Conservation (phyloP, 2,797 vertebrate genomes). For the Takifugu ocellatus region DNA sequence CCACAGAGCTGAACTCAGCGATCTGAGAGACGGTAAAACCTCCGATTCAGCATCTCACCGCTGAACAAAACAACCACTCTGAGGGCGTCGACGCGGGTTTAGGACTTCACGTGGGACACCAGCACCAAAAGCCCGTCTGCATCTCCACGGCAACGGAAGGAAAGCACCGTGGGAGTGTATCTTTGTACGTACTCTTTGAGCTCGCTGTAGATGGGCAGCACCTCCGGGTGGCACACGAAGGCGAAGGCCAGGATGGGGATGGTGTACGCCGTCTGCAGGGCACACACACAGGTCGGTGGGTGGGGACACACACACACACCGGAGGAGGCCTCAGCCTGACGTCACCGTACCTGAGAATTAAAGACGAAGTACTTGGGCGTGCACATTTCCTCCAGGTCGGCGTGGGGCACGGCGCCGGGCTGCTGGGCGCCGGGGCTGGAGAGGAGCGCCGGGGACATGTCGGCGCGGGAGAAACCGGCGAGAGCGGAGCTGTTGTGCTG, state of each 20-base stretch:
- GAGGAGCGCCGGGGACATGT: conserved; percentile 53
- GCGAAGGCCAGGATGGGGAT: conserved; percentile 96
- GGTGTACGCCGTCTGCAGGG: conserved; percentile 88
- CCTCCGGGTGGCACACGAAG: conserved; percentile 97
- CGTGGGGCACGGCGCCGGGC: conserved; percentile 68
- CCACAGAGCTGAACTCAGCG: no score
- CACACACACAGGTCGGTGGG: neutral
- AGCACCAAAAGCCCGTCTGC: no score
- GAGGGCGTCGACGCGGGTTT: no score
- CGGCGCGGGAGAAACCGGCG: conserved; percentile 79
- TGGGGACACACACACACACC: no score
- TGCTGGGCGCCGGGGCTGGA: conserved; percentile 54
- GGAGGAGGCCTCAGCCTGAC: no score
- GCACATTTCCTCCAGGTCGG: conserved; percentile 80
- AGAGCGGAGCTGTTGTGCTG: conserved; percentile 68
- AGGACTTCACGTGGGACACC: no score
- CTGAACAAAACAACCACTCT: no score
- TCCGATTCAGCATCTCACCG: no score
- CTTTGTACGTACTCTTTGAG: conserved; percentile 89
- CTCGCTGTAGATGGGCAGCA: conserved; percentile 98
- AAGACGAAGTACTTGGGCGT: conserved; percentile 91
- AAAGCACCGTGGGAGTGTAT: no score
- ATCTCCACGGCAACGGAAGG: no score
- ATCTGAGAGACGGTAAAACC: no score
- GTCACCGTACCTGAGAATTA: conserved; percentile 83